A percentile compares a stretch with the other conserved stretches of the same genome.
These are phyloP conservation scores for Tyrophagus putrescentiae DNA, from an alignment of 1,140 invertebrate species.

Conservation along the genomic window DNA sequence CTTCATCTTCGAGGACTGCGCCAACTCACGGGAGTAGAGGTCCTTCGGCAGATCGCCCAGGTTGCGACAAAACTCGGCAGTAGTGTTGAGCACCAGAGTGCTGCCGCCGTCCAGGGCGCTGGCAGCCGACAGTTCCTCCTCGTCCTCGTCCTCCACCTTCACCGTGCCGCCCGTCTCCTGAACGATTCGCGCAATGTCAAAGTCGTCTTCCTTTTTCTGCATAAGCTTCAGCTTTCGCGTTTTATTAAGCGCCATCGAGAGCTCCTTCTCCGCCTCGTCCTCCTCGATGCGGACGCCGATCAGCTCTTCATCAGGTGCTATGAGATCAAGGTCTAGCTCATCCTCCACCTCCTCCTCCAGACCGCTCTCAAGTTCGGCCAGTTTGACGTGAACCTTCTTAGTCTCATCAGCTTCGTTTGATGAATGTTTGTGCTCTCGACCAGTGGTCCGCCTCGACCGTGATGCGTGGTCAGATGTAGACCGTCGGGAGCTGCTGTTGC, in stretches of 20 bases:
- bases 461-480: not conserved
- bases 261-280: slow-evolving; percentile 58
- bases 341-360: slow-evolving; percentile 16
- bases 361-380: not conserved
- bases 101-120: not conserved
- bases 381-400: slow-evolving; percentile 37
- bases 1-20: not conserved
- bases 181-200: slow-evolving; percentile 8
- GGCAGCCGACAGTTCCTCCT: not conserved
- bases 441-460: not conserved
- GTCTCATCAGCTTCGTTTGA: slow-evolving; percentile 37
- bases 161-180: not conserved
- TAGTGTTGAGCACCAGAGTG: slow-evolving; percentile 71
- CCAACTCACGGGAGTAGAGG: too few species aligned
- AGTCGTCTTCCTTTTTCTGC: slow-evolving; percentile 22
- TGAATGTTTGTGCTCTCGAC: not conserved
- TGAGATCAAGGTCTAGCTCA: slow-evolving; percentile 25
- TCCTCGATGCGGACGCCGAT: slow-evolving; percentile 46
- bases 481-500: not conserved
- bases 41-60: slow-evolving; percentile 86
- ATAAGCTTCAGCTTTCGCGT: slow-evolving; percentile 52
- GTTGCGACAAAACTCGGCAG: slow-evolving; percentile 90
- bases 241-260: slow-evolving; percentile 57
- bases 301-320: slow-evolving; percentile 39
- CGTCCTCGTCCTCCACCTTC: slow-evolving; percentile 21